These are phyloP conservation scores for Geothlypis trichas DNA, from an alignment of 2,113 vertebrate species.

Conservation along the genomic window DNA sequence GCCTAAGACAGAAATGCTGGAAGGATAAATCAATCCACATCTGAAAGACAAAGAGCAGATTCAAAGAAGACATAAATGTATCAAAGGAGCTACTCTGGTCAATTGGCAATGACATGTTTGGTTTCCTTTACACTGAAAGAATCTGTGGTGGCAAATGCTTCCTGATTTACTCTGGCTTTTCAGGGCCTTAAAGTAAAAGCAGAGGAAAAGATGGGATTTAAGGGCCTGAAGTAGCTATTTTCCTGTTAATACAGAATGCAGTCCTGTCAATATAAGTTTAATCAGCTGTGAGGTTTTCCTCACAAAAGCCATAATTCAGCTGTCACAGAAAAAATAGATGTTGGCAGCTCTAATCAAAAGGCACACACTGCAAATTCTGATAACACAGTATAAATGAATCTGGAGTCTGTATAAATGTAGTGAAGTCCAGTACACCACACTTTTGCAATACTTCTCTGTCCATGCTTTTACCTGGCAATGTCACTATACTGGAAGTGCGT, in stretches of 20 bases:
- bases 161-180: not conserved
- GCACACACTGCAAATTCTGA: not conserved
- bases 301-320: not conserved
- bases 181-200: not conserved
- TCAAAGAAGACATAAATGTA: not conserved
- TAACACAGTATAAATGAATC: not conserved
- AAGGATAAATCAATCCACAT: not conserved
- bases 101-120: not conserved
- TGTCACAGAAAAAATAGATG: not conserved
- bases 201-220: not conserved
- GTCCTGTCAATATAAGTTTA: not conserved
- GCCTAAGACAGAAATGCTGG: not conserved
- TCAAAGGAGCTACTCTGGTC: not conserved
- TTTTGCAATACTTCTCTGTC: not conserved
- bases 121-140: not conserved
- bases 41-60: not conserved
- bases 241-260: not conserved
- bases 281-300: not conserved
- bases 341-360: not conserved
- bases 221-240: not conserved
- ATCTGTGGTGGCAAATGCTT: not conserved
- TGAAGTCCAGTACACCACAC: not conserved
- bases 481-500: not conserved
- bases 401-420: not conserved
- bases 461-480: not conserved